Evolutionary conservation across 2,113 vertebrate genomes (phyloP), one percentile per base, ranked within the genome.

Genomic region (Cynocephalus volans): DNA sequence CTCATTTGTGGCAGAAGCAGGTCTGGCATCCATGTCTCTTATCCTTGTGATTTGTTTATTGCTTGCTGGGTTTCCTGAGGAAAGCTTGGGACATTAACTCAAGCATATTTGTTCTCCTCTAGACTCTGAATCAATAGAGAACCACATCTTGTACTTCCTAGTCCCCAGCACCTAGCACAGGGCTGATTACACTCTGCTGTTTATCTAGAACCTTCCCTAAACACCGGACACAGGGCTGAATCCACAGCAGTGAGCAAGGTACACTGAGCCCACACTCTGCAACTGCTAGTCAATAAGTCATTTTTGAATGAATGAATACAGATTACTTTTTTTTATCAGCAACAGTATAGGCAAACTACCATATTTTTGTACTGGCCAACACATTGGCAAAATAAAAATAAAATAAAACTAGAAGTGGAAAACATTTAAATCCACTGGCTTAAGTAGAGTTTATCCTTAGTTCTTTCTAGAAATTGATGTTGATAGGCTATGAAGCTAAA

Each of bases 391-490:
- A 86, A 56, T 67, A 87, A 92, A 93, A 52, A 88, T 88, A 69
- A 90, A 96, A 36, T 8, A 48, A 83, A 67, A 73, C 56, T 36
- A 50, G 23, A 92, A 82, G 17, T 67, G 19, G 69, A 86, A 65
- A 83, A 79, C 50, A 58, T 67, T 79, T 72, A 77, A 93, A 83
- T 77, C 33, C 26, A 87, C 15, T 60, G 93, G 80, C 85, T 45
- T 67, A 10, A 58, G 41, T 18, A 41, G 2, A 36, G 54, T 64
- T 50, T 96, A 17, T 83, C 8, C 15, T 72, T n/a, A 33, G 21
- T 62, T 90, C 26, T 52, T 79, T 89, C 70, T 45, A 81, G 67
- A 92, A 88, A 69, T 64, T 28, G 56, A 31, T 45, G 28, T 17
- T 56, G 14, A 58, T 70, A 23, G 28, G n/a, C 11, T 21, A 62